Base-by-base conservation (phyloP, 2,888 invertebrate species). In the Pseudococcus viburni region DNA sequence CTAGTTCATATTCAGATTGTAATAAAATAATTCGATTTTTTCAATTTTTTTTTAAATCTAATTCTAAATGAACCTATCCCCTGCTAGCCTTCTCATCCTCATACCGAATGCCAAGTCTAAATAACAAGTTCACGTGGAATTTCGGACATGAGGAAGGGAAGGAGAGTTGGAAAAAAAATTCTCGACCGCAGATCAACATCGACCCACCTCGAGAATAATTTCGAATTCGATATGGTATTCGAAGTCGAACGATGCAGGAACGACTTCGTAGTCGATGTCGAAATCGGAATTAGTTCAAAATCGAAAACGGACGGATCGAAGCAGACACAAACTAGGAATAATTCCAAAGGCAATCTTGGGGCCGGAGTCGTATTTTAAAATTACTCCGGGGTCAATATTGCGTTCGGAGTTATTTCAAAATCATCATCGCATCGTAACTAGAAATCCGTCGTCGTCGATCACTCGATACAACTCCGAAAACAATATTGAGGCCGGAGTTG, bases 331-430 rank as follows among this genome's bases (percentile, higher is more conserved):
- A 59, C 19, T 73, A 1, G 68, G 68, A 73, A 73, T 15, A 73
- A 73, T 73, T 73, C 68, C 68, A 73, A 73, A 73, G 68, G 68
- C 68, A 73, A 73, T 73, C 68, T 73, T 73, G 68, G 68, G 68
- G 68, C 68, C 33, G 68, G 68, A 73, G 68, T 73, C 33, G 68
- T 73, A 73, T 73, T 26, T 11, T 73, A 26, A 73, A 73, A 73
- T 33, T 11, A 73, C 68, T 73, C 68, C 68, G 68, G 68, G 68
- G 68, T 73, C 68, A 73, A 73, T 73, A 73, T 73, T 73, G 68
- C 68, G 68, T 73, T 73, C 33, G 68, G 68, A 33, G 68, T 73
- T 26, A 33, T 73, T 73, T 33, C 33, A 73, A 73, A 33, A 5
- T 73, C 68, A 15, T 0, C 68, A 15, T 73, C 68, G 68, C 26